Evolutionary conservation across 1,140 invertebrate genomes (phyloP).

Genomic region (Littorina saxatilis): DNA sequence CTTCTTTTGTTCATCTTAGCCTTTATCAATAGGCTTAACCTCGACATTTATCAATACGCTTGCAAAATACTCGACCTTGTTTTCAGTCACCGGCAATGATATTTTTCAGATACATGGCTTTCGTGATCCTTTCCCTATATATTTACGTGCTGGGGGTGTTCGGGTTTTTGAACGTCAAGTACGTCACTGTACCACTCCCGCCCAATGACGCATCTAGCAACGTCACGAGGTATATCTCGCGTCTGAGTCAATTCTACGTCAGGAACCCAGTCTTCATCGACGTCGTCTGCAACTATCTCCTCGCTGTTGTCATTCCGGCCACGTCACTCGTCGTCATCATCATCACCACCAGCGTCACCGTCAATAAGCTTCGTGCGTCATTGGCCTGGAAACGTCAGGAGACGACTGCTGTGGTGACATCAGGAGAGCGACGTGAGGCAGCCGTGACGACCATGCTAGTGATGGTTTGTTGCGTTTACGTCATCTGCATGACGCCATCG

Average conservation of each 20-base stretch:
- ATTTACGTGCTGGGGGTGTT: neutral
- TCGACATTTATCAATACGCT: too few relatives aligned
- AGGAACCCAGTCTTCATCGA: slow-evolving; percentile 13
- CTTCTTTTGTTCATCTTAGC: too few relatives aligned
- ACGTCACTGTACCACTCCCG: too few relatives aligned
- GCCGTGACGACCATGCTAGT: slow-evolving; percentile 17
- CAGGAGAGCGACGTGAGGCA: slow-evolving; percentile 1
- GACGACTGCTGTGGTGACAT: neutral
- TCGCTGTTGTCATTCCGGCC: slow-evolving; percentile 34
- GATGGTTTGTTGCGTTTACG: slow-evolving; percentile 21
- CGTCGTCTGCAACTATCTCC: slow-evolving; percentile 23
- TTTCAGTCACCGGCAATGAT: too few relatives aligned
- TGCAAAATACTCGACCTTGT: too few relatives aligned
- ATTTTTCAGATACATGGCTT: neutral
- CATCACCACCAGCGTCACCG: slow-evolving; percentile 19
- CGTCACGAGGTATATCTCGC: neutral
- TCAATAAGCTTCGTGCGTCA: slow-evolving; percentile 20
- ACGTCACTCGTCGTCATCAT: slow-evolving; percentile 26
- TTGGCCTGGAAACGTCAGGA: neutral
- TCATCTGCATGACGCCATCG: slow-evolving; percentile 33
- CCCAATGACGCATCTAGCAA: neutral
- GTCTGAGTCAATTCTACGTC: neutral
- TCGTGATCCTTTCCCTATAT: neutral
- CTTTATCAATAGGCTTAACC: too few relatives aligned
- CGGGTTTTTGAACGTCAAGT: neutral